phyloP scores from a whole-genome alignment of 2,888 invertebrate genomes.

The Cheilosia impressa region DNA sequence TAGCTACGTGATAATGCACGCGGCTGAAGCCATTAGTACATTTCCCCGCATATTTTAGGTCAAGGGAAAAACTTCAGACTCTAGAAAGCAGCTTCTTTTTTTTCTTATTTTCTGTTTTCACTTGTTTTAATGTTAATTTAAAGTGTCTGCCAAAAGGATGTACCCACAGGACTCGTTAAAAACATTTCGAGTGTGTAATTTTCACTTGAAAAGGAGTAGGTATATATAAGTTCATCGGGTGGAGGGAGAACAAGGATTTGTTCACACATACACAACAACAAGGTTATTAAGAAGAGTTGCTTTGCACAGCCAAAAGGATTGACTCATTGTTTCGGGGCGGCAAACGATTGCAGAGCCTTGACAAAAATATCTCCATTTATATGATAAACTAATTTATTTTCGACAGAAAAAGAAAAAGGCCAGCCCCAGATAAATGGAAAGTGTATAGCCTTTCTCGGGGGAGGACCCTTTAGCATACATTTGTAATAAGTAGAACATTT shows the following conservation, averaged over 20 bases:
- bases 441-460: slow-evolving; percentile 37
- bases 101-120: slow-evolving; percentile 7
- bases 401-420: neutral
- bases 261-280: neutral
- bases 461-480: slow-evolving; percentile 28
- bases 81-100: neutral
- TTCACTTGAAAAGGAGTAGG: slow-evolving; percentile 7
- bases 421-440: slow-evolving; percentile 34
- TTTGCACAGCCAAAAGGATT: slow-evolving; percentile 5
- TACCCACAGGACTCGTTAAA: slow-evolving; percentile 49
- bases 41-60: slow-evolving; percentile 14
- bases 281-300: slow-evolving; percentile 6
- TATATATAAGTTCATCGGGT: neutral
- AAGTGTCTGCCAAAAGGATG: slow-evolving; percentile 28
- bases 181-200: slow-evolving; percentile 35
- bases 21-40: slow-evolving; percentile 15
- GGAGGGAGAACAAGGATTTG: neutral
- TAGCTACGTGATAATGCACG: neutral
- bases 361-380: slow-evolving; percentile 41
- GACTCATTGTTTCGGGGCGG: slow-evolving; percentile 4
- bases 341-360: neutral
- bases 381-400: slow-evolving; percentile 52
- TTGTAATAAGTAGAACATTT: slow-evolving; percentile 30
- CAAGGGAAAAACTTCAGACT: slow-evolving; percentile 30
- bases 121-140: slow-evolving; percentile 29